phyloP scores from a whole-genome alignment of 1,140 invertebrate genomes.

The Mactra quadrangularis region DNA sequence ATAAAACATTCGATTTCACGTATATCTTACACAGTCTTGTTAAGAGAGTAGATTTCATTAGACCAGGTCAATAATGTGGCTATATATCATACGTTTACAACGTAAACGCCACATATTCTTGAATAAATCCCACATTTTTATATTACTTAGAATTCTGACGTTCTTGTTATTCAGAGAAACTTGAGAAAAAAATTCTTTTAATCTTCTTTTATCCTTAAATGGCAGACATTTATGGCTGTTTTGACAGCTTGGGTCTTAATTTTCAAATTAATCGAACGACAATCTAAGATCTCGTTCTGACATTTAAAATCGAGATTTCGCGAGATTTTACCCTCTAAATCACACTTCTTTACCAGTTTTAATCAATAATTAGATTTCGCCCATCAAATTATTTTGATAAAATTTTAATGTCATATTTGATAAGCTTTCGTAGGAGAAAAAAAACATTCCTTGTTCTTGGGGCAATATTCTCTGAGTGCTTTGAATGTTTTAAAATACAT shows the following conservation, averaged over 20 bases:
- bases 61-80: too few relatives aligned
- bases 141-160: too few relatives aligned
- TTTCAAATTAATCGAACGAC: slow-evolving; percentile 44
- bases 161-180: slow-evolving; percentile 30
- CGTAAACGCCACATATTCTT: too few relatives aligned
- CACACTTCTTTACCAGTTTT: slow-evolving; percentile 13
- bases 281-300: slow-evolving; percentile 16
- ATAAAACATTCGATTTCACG: too few relatives aligned
- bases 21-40: too few relatives aligned
- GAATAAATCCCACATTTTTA: too few relatives aligned
- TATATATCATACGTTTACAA: too few relatives aligned
- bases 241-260: slow-evolving; percentile 43
- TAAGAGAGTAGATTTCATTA: too few relatives aligned
- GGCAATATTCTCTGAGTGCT: too few relatives aligned
- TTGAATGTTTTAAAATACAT: too few relatives aligned
- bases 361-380: slow-evolving; percentile 47
- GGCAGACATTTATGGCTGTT: slow-evolving; percentile 37
- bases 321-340: slow-evolving; percentile 34
- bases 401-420: slow-evolving; percentile 45
- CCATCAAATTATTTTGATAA: slow-evolving; percentile 54
- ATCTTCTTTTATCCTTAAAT: slow-evolving; percentile 41
- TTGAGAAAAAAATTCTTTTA: slow-evolving; percentile 26
- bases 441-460: too few relatives aligned
- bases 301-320: slow-evolving; percentile 41
- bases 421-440: slow-evolving; percentile 15